These are phyloP conservation scores for Panopea generosa DNA, from an alignment of 2,888 invertebrate species.

Conservation along the genomic window DNA sequence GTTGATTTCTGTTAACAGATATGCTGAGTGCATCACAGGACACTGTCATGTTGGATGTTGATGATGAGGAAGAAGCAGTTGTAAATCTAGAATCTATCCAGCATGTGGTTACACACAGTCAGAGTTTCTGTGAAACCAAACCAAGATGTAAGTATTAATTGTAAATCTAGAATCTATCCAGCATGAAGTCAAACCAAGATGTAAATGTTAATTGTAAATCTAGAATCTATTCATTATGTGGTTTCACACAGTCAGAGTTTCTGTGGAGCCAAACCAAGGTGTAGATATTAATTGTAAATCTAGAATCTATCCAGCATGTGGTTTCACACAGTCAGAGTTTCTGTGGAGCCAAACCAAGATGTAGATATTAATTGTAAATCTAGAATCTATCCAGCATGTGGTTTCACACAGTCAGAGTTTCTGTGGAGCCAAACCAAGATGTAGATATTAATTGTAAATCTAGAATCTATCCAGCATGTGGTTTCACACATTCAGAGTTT, in stretches of 20 bases:
- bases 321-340: slow-evolving; percentile 82
- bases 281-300: no score
- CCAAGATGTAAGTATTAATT: not conserved
- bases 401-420: slow-evolving; percentile 82
- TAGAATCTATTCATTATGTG: slow-evolving; percentile 77
- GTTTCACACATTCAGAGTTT: slow-evolving; percentile 82
- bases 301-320: slow-evolving; percentile 77
- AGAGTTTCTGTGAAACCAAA: slow-evolving; percentile 76
- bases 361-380: no score
- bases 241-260: slow-evolving; percentile 82
- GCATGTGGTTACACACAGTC: slow-evolving; percentile 80
- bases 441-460: no score
- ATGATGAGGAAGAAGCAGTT: slow-evolving; percentile 68
- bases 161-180: no score
- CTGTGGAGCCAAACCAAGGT: no score
- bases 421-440: no score
- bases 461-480: slow-evolving; percentile 77
- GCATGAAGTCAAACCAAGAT: no score
- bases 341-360: no score
- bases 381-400: slow-evolving; percentile 77
- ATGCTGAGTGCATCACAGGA: slow-evolving; percentile 67
- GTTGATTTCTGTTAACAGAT: slow-evolving; percentile 41
- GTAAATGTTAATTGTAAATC: no score
- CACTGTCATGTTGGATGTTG: slow-evolving; percentile 68
- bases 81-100: slow-evolving; percentile 77